A percentile compares a stretch with the other conserved stretches of the same genome.
Evolutionary conservation across 2,113 vertebrate genomes (phyloP).

Genomic region (Tetraodon nigroviridis): DNA sequence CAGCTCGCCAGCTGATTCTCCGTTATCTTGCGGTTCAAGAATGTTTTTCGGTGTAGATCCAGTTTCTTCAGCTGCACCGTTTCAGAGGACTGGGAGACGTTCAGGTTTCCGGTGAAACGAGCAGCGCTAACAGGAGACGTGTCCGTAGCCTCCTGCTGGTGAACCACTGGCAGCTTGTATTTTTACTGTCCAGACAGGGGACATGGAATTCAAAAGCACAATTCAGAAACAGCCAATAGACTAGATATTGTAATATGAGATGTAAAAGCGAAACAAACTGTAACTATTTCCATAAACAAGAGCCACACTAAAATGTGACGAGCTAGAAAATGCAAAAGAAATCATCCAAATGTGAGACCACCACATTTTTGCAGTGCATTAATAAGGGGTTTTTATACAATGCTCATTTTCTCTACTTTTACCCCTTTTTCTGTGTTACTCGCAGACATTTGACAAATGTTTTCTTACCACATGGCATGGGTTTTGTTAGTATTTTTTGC

Average conservation of each 20-base stretch:
- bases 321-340: conserved; percentile 90
- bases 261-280: conserved; percentile 84
- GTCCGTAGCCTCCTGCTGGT: conserved; percentile 90
- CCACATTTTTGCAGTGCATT: conserved; percentile 91
- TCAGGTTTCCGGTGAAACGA: too few species aligned
- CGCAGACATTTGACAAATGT: conserved; percentile 75
- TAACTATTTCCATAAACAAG: conserved; percentile 88
- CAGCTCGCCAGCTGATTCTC: too few species aligned
- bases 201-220: conserved; percentile 96
- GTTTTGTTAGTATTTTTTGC: conserved; percentile 94
- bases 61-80: too few species aligned
- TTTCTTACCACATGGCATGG: conserved; percentile 98
- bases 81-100: too few species aligned
- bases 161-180: conserved; percentile 83
- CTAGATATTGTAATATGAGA: conserved; percentile 82
- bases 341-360: conserved; percentile 87
- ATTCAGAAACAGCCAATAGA: conserved; percentile 87
- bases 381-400: conserved; percentile 96
- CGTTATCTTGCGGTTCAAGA: too few species aligned
- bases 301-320: conserved; percentile 86
- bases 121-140: conserved; percentile 35
- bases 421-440: conserved; percentile 51
- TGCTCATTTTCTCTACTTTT: conserved; percentile 77
- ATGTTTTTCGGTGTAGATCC: too few species aligned
- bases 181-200: conserved; percentile 82